Percentiles rank a stretch among this genome's conserved stretches.
Conservation (phyloP, 2,113 vertebrate genomes). For the Rhinopomastus cyanomelas region DNA sequence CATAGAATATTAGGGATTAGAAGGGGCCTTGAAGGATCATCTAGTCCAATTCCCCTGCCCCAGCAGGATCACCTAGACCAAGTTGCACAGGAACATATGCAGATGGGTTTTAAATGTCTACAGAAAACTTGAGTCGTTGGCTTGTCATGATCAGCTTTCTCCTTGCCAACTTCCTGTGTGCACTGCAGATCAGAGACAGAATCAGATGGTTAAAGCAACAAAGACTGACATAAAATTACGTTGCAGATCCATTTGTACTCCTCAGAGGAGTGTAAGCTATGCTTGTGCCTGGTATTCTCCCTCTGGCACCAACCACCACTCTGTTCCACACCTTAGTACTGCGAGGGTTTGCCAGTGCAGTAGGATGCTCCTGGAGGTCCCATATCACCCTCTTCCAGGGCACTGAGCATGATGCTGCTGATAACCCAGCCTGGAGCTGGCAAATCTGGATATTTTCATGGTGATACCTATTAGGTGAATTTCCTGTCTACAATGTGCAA, state of each 20-base stretch:
- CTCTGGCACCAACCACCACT: neutral
- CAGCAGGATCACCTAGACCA: too few species aligned
- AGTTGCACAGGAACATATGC: too few species aligned
- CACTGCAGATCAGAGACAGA: neutral
- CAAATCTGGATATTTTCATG: neutral
- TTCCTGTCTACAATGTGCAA: neutral
- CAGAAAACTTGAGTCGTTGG: neutral
- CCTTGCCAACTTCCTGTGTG: neutral
- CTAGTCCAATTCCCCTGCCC: too few species aligned
- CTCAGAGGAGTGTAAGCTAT: neutral
- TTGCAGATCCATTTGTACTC: neutral
- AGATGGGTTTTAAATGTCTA: too few species aligned
- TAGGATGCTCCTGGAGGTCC: neutral
- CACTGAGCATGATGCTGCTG: neutral
- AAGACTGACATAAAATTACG: neutral
- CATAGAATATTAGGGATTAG: too few species aligned
- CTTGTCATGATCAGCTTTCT: neutral
- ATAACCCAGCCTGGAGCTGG: neutral
- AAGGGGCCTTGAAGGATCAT: too few species aligned
- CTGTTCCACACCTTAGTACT: rapidly evolving
- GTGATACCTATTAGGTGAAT: neutral
- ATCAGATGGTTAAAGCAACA: neutral
- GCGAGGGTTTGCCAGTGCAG: neutral
- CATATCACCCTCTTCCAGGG: neutral
- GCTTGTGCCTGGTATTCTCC: neutral